A percentile compares a stretch with the other conserved stretches of the same genome.
These are phyloP conservation scores for Sebastes hubbsi DNA, from an alignment of 2,797 vertebrate species.

Conservation along the genomic window DNA sequence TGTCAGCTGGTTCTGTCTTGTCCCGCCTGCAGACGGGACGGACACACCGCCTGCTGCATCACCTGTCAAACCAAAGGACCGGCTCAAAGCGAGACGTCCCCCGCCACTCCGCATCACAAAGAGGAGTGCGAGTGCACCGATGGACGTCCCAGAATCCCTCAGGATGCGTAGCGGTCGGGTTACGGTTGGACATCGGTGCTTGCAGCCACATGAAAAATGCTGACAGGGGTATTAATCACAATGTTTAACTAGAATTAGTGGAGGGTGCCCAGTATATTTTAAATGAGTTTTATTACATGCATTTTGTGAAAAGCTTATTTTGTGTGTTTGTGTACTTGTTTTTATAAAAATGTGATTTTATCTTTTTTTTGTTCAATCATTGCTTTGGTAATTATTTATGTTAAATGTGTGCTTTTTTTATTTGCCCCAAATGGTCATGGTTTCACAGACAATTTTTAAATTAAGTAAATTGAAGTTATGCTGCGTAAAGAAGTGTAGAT, in stretches of 20 bases:
- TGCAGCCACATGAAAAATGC: neutral
- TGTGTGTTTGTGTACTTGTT: neutral
- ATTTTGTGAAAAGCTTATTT: neutral
- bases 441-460: neutral
- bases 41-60: constrained; percentile 90
- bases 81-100: neutral
- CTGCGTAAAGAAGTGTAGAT: too few species aligned
- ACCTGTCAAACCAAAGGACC: constrained; percentile 87
- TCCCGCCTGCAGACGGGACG: constrained; percentile 81
- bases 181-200: neutral
- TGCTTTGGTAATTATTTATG: neutral
- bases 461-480: too few species aligned
- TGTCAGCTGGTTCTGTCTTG: constrained; percentile 94
- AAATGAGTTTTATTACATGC: neutral
- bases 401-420: neutral
- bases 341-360: neutral
- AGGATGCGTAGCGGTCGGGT: constrained; percentile 63
- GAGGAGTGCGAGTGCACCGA: constrained; percentile 96
- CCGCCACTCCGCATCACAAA: constrained; percentile 60
- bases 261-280: neutral
- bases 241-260: neutral
- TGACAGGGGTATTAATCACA: neutral
- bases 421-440: neutral
- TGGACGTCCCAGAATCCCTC: constrained; percentile 86
- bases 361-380: neutral